phyloP scores from a whole-genome alignment of 2,888 invertebrate genomes.

The Lasiommata megera region DNA sequence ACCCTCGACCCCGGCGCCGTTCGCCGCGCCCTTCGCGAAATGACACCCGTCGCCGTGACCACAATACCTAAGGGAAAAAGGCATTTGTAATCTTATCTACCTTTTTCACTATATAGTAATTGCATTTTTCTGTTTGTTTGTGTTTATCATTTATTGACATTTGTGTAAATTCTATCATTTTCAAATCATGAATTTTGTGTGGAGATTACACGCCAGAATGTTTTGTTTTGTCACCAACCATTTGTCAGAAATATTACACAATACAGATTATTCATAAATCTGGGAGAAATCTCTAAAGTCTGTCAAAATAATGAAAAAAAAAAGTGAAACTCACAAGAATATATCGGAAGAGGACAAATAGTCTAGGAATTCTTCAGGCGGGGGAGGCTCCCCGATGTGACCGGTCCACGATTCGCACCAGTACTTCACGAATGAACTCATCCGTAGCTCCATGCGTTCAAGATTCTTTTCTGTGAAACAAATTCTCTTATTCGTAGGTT shows the following conservation, averaged over 20 bases:
- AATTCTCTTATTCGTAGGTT: too few relatives aligned
- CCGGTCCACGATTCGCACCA: conserved; percentile 84
- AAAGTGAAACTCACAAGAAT: conserved; percentile 79
- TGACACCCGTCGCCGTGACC: conserved; percentile 89
- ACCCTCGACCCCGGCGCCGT: conserved; percentile 44
- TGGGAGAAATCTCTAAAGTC: too few relatives aligned
- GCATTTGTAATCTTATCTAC: not conserved
- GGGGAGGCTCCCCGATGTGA: conserved; percentile 77
- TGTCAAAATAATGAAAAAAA: not conserved
- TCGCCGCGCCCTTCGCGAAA: conserved; percentile 76
- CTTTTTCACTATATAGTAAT: too few relatives aligned
- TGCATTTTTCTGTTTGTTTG: too few relatives aligned
- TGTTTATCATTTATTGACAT: too few relatives aligned
- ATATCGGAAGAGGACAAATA: conserved; percentile 83
- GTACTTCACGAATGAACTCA: conserved; percentile 79
- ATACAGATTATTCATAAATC: too few relatives aligned
- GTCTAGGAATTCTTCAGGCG: conserved; percentile 73
- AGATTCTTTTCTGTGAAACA: conserved; percentile 80
- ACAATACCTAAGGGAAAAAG: conserved; percentile 83
- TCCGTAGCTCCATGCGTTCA: conserved; percentile 82
- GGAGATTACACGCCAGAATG: too few relatives aligned
- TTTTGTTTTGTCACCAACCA: too few relatives aligned
- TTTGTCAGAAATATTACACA: too few relatives aligned
- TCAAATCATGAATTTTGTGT: too few relatives aligned
- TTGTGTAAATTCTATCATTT: too few relatives aligned